Evolutionary conservation across 1,140 invertebrate genomes (phyloP), one percentile per base, ranked within the genome.

Genomic region (Subanguina moxae): DNA sequence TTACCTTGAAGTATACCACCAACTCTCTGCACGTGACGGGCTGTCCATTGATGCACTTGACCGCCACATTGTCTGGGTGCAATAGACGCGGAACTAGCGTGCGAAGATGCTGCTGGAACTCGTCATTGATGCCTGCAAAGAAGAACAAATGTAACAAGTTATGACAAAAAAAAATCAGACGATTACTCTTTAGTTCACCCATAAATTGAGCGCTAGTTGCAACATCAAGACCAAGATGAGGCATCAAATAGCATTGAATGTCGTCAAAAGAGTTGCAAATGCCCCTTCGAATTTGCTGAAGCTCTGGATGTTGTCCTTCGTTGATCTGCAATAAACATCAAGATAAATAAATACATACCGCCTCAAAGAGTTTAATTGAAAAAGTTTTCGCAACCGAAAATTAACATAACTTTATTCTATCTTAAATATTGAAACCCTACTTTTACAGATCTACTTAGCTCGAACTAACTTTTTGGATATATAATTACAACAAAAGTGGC

Each of bases 241-340:
- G 95, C 90, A 99, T 90, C 45, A 99, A 85, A 84, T 94, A 98
- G 83, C 94, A 97, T 13, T 90, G 89, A 73, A 98, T 94, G 78
- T 94, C 90, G 13, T 89, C 88, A 85, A 98, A 98, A 83, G 94
- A 97, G 1, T 91, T 90, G 62, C 89, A 89, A 70, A 99, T 96
- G 82, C 97, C 93, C 80, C 89, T 89, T 21, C 96, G 86, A 19
- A 98, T 85, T 57, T 92, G 90, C 81, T 96, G 92, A 48, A 97
- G 84, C 84, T 98, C 94, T 0, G 90, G 88, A 84, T 98, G 94
- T 82, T 98, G 94, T 77, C 89, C 90, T 57, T 92, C 90, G 43
- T 71, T 72, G 25, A 59, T 43, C 65, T 67, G n/a, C 17, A 62
- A 46, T 42, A 38, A 11, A 3, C 11, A 38, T n/a, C n/a, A n/a